Base-by-base conservation (phyloP, 2,888 invertebrate genomes). In the Plutella xylostella region DNA sequence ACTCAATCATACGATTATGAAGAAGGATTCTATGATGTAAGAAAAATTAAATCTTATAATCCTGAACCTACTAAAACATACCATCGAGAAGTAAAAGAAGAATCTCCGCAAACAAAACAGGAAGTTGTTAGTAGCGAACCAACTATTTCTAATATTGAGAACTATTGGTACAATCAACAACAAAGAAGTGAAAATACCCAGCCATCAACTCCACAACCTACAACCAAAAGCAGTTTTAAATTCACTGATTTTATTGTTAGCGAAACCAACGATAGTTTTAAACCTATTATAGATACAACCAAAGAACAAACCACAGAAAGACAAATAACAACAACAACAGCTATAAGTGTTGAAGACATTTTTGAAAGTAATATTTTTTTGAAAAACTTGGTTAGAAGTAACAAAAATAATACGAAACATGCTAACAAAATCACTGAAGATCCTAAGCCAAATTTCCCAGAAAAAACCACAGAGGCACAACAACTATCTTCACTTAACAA, bases 351-450 rank as follows among this genome's bases (percentile, higher is more conserved):
- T 15, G 60, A 67, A 54, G 61, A 71, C 18, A 58, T 67, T 15
- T 55, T 83, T 21, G 58, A 63, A 50, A 65, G 69, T 2, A 83
- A 83, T 45, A 65, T 80, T 42, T 83, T 82, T 52, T 54, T 83
- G 15, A 76, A 69, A 58, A 72, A 70, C 50, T 45, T 80, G 34
- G 57, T 74, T n/a, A 65, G 55, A 21, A 49, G 53, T 3, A 56
- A 60, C 11, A 57, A 60, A 30, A 50, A 51, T 12, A 7, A 39
- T 21, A 4, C 6, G 2, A 30, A 31, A 42, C 43, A 40, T 48
- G 59, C 39, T 55, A 63, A 51, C 49, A 49, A 43, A 54, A 47
- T 49, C 12, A 21, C 20, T 17, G 45, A 46, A 22, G 49, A 51
- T n/a, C 30, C 42, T 4, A 45, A 43, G n/a, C n/a, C n/a, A n/a